A percentile compares a stretch with the other conserved stretches of the same genome.
Conservation (phyloP, 1,140 invertebrate genomes). For the Formica selysi region DNA sequence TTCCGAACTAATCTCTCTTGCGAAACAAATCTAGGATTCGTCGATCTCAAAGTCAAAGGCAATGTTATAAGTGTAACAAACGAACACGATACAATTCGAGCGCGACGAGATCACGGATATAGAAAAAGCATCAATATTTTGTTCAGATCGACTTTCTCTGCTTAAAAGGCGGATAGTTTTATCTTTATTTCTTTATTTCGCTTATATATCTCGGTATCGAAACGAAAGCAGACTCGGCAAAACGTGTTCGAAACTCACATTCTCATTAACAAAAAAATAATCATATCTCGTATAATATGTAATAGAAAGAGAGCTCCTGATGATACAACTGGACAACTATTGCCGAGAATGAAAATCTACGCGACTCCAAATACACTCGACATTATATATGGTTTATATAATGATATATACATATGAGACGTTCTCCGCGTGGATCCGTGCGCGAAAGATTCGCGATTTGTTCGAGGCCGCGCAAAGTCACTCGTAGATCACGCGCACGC, state of each 20-base stretch:
- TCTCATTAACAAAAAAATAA: neutral
- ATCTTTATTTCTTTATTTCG: neutral
- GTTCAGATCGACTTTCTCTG: slow-evolving; percentile 19
- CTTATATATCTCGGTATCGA: neutral
- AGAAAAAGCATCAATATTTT: slow-evolving; percentile 36
- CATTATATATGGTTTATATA: neutral
- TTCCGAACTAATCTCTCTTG: slow-evolving; percentile 50
- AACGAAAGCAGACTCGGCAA: neutral
- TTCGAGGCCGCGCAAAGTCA: slow-evolving; percentile 24
- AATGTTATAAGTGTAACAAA: neutral
- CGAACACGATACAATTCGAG: slow-evolving; percentile 41
- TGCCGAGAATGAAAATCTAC: neutral
- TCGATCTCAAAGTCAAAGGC: slow-evolving; percentile 45
- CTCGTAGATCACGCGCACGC: slow-evolving; percentile 41
- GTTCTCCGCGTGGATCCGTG: neutral
- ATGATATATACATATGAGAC: neutral
- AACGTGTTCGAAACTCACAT: too few species aligned
- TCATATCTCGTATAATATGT: neutral
- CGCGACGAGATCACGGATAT: slow-evolving; percentile 32
- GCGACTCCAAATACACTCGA: neutral
- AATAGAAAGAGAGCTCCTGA: neutral
- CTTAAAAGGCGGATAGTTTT: neutral
- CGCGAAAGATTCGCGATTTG: neutral
- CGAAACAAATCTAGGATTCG: slow-evolving; percentile 28
- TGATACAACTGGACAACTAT: neutral